Percentiles rank a stretch among this genome's conserved stretches.
phyloP scores from a whole-genome alignment of 1,140 invertebrate species.

The Drosophila sp. region DNA sequence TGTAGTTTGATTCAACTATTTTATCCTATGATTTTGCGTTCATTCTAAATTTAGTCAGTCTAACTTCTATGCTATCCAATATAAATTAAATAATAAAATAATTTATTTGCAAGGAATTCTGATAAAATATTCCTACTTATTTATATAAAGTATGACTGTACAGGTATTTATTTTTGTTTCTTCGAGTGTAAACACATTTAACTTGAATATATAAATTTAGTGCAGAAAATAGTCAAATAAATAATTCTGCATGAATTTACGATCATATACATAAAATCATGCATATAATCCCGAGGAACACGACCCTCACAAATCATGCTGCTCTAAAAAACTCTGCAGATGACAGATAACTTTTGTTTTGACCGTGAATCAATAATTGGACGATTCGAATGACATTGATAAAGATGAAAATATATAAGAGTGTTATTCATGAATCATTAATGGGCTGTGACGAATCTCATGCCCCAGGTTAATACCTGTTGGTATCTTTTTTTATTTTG shows the following conservation, averaged over 20 bases:
- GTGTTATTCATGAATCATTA: constrained; percentile 60
- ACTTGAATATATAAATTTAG: constrained; percentile 67
- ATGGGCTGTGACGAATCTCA: constrained; percentile 68
- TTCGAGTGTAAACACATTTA: too few relatives aligned
- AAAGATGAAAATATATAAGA: constrained; percentile 38
- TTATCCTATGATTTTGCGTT: too few relatives aligned
- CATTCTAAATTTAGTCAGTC: too few relatives aligned
- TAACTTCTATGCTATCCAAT: too few relatives aligned
- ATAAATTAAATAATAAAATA: too few relatives aligned
- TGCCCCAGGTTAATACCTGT: constrained; percentile 54
- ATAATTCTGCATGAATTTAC: constrained; percentile 41
- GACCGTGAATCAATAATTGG: constrained; percentile 63
- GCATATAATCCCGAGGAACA: background rate
- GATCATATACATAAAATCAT: background rate
- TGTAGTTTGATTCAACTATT: too few relatives aligned
- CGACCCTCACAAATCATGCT: constrained; percentile 54
- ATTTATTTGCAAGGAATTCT: too few relatives aligned
- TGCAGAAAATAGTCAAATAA: constrained; percentile 32
- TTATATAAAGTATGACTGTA: too few relatives aligned
- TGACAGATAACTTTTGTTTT: constrained; percentile 44
- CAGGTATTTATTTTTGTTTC: too few relatives aligned
- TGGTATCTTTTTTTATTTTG: constrained; percentile 29
- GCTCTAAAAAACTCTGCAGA: background rate
- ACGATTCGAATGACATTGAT: constrained; percentile 54
- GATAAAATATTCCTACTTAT: too few relatives aligned